A percentile compares a stretch with the other conserved stretches of the same genome.
phyloP scores from a whole-genome alignment of 1,140 invertebrate genomes.

The Saccostrea cuccullata region DNA sequence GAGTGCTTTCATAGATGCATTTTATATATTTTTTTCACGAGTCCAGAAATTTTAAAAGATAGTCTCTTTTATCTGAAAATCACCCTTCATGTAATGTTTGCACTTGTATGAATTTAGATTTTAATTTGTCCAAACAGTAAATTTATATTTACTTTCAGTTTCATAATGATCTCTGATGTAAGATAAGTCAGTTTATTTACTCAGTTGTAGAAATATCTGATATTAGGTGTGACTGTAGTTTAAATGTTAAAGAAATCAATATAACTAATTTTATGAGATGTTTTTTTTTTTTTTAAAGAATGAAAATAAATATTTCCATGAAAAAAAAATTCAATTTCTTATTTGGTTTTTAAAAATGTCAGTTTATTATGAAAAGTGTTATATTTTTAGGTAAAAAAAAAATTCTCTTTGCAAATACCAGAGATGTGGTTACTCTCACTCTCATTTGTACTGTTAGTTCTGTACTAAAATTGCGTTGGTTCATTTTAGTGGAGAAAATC shows the following conservation, averaged over 20 bases:
- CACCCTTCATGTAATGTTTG: not conserved
- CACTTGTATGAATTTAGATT: conserved; percentile 12
- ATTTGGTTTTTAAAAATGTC: too few species aligned
- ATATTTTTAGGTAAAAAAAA: too few species aligned
- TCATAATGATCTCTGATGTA: conserved; percentile 26
- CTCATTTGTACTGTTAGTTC: too few species aligned
- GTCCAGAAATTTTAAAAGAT: not conserved
- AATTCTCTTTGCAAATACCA: too few species aligned
- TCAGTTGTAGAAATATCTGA: not conserved
- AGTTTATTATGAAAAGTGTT: too few species aligned
- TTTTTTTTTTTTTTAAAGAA: not conserved
- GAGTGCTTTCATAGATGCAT: conserved; percentile 17
- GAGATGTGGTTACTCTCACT: too few species aligned
- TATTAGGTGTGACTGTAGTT: not conserved
- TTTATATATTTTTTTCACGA: not conserved
- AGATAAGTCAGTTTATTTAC: conserved; percentile 17
- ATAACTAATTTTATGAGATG: not conserved
- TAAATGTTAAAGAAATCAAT: not conserved
- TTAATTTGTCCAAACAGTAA: not conserved
- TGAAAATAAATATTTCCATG: not conserved
- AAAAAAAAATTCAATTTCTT: too few species aligned
- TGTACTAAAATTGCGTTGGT: too few species aligned
- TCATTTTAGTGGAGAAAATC: too few species aligned
- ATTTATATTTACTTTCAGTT: conserved; percentile 32
- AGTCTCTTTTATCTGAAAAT: not conserved